phyloP scores from a whole-genome alignment of 2,113 vertebrate genomes.

The Clinocottus analis region DNA sequence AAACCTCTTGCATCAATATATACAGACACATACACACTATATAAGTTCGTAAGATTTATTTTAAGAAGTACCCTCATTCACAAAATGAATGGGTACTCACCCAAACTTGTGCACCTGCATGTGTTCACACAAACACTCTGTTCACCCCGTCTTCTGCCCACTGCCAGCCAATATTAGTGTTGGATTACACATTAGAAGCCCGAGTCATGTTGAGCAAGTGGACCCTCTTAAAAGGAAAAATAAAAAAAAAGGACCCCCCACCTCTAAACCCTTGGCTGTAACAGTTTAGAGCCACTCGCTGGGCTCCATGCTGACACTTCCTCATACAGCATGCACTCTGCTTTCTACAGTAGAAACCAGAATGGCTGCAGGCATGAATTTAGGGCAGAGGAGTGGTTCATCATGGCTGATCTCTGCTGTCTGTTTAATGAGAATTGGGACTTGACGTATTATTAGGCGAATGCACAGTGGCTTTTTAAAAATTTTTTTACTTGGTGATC shows the following conservation, averaged over 20 bases:
- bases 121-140: slow-evolving; percentile 27
- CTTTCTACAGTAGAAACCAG: slow-evolving; percentile 35
- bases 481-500: not conserved
- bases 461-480: slow-evolving; percentile 11
- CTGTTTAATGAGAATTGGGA: slow-evolving; percentile 54
- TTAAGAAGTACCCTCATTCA: not conserved
- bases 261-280: slow-evolving; percentile 37
- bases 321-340: slow-evolving; percentile 73
- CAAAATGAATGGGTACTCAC: not conserved
- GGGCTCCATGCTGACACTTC: slow-evolving; percentile 59
- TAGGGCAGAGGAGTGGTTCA: slow-evolving; percentile 57
- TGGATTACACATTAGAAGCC: slow-evolving; percentile 57
- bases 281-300: slow-evolving; percentile 52
- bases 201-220: slow-evolving; percentile 56
- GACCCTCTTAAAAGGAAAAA: slow-evolving; percentile 64
- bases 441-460: not conserved
- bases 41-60: not conserved
- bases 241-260: slow-evolving; percentile 49
- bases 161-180: slow-evolving; percentile 60
- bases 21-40: not conserved
- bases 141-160: slow-evolving; percentile 1
- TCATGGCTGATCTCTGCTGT: slow-evolving; percentile 56
- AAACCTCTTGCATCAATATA: not conserved
- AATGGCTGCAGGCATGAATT: slow-evolving; percentile 46
- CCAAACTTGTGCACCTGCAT: slow-evolving; percentile 37